Evolutionary conservation across 2,113 vertebrate species (phyloP).

Genomic region (Theristicus caerulescens): DNA sequence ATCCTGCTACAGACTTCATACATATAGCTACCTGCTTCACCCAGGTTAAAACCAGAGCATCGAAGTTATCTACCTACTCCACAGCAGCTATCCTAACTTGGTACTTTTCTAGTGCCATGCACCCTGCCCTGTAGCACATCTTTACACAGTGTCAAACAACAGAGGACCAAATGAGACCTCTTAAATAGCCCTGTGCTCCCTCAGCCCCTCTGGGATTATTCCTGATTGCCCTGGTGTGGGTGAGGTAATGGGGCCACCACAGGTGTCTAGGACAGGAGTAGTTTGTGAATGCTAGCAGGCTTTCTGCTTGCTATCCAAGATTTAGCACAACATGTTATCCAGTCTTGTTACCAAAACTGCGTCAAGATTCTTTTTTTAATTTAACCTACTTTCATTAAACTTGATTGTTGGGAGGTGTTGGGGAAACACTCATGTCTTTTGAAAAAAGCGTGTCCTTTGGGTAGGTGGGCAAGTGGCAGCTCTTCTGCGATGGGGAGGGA

Average conservation of each 20-base stretch:
- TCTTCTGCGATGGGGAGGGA: not conserved
- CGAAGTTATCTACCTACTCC: not conserved
- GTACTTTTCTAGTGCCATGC: not conserved
- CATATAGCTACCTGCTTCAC: not conserved
- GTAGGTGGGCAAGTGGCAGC: slow-evolving; percentile 21
- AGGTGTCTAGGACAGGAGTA: not conserved
- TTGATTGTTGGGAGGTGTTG: slow-evolving; percentile 9
- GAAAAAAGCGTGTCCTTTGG: not conserved
- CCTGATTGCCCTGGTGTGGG: not conserved
- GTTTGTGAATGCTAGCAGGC: not conserved
- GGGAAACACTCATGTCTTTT: not conserved
- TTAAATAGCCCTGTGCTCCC: not conserved
- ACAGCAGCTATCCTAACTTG: not conserved
- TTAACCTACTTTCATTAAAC: slow-evolving; percentile 36
- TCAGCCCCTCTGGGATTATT: not conserved
- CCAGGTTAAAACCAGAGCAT: not conserved
- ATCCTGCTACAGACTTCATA: not conserved
- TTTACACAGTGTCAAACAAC: not conserved
- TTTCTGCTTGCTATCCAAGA: not conserved
- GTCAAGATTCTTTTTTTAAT: slow-evolving; percentile 17
- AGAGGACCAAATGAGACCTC: not conserved
- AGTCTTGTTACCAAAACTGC: not conserved
- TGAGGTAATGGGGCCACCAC: not conserved
- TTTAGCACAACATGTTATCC: not conserved
- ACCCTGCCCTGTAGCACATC: not conserved